Evolutionary conservation across 2,113 vertebrate genomes (phyloP).

Genomic region (Natator depressus): DNA sequence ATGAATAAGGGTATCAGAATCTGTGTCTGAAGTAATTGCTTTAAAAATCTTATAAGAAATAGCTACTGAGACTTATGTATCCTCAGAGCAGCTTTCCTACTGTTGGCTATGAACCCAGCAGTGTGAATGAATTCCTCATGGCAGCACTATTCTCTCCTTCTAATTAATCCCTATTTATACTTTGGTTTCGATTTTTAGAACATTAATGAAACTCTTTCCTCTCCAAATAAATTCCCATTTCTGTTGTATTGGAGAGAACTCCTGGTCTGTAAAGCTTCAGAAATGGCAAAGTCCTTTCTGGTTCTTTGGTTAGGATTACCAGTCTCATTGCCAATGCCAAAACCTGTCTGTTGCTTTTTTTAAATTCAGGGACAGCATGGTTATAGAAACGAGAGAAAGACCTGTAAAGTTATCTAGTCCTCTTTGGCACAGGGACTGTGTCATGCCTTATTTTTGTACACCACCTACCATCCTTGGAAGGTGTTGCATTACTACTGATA

Average conservation of each 20-base stretch:
- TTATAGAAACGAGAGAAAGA: not conserved
- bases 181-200: not conserved
- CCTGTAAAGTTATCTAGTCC: not conserved
- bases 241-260: not conserved
- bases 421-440: not conserved
- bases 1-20: not conserved
- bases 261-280: not conserved
- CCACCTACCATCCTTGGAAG: not conserved
- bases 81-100: not conserved
- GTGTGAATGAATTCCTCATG: not conserved
- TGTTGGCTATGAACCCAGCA: not conserved
- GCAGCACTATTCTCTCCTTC: not conserved
- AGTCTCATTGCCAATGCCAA: not conserved
- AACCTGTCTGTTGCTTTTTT: not conserved
- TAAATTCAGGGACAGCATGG: not conserved
- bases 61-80: not conserved
- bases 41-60: not conserved
- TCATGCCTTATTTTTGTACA: not conserved
- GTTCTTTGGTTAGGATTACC: not conserved
- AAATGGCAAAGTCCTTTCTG: not conserved
- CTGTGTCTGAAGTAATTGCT: not conserved
- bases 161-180: not conserved
- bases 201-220: not conserved
- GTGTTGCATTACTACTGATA: not conserved
- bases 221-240: not conserved